Evolutionary conservation across 2,888 invertebrate genomes (phyloP).

Genomic region (Chrysolina haemoptera): DNA sequence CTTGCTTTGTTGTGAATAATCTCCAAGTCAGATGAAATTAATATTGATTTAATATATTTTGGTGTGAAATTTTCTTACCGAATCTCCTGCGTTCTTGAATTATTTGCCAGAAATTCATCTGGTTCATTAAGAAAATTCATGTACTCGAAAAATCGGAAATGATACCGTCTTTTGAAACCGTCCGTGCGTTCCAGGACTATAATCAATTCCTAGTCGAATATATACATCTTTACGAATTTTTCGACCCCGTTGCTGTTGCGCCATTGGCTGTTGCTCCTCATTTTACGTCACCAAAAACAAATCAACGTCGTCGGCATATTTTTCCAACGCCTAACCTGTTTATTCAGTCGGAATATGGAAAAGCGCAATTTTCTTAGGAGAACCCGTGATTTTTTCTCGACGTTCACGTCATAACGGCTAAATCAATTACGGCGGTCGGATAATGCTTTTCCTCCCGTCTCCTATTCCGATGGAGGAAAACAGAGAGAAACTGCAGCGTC

Average conservation of each 20-base stretch:
- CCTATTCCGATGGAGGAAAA: slow-evolving; percentile 14
- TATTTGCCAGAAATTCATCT: too few species aligned
- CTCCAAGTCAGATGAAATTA: too few species aligned
- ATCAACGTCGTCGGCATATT: not conserved
- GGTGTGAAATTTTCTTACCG: too few species aligned
- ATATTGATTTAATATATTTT: too few species aligned
- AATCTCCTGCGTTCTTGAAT: too few species aligned
- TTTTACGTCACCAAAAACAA: not conserved
- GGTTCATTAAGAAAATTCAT: too few species aligned
- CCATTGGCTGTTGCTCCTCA: not conserved
- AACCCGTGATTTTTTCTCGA: slow-evolving; percentile 32
- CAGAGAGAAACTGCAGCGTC: slow-evolving; percentile 17
- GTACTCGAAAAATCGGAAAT: too few species aligned
- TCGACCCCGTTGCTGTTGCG: not conserved
- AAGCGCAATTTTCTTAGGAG: slow-evolving; percentile 22
- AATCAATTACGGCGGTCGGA: slow-evolving; percentile 36
- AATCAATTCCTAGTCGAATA: not conserved
- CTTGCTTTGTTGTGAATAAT: too few species aligned
- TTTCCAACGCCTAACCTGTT: slow-evolving; percentile 1
- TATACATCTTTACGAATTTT: not conserved
- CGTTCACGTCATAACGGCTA: slow-evolving; percentile 29
- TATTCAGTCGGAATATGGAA: slow-evolving; percentile 8
- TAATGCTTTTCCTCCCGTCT: slow-evolving; percentile 14
- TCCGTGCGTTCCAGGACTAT: not conserved
- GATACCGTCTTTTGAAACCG: too few species aligned